These are phyloP conservation scores for Saccopteryx leptura DNA, from an alignment of 2,113 vertebrate genomes.

Conservation along the genomic window DNA sequence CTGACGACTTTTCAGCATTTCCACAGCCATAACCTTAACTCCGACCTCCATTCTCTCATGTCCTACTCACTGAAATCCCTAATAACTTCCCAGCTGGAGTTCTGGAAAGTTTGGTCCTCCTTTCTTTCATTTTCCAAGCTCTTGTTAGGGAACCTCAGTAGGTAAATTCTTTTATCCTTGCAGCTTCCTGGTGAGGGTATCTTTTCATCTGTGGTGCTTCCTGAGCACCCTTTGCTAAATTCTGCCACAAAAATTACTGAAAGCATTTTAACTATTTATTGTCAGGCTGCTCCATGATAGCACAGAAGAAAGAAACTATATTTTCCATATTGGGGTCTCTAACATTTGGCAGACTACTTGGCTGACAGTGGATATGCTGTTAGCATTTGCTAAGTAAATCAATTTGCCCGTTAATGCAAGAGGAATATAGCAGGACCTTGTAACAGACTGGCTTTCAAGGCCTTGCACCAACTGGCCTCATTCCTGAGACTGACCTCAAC, in stretches of 20 bases:
- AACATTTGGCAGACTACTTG: not conserved
- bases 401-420: not conserved
- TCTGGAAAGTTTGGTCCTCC: not conserved
- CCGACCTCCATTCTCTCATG: not conserved
- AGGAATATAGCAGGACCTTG: not conserved
- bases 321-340: not conserved
- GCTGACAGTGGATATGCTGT: not conserved
- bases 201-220: not conserved
- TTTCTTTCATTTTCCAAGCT: not conserved
- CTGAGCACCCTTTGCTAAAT: not conserved
- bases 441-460: not conserved
- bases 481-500: not conserved
- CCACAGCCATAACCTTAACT: not conserved
- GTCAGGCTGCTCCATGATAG: not conserved
- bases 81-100: not conserved
- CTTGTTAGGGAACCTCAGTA: not conserved
- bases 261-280: constrained; percentile 1
- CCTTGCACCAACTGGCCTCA: not conserved
- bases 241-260: not conserved
- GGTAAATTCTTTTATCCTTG: not conserved
- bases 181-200: not conserved
- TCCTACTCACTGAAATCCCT: not conserved
- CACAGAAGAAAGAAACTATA: not conserved
- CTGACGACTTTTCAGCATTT: not conserved
- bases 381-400: not conserved